These are phyloP conservation scores for Euzetes globulus DNA, from an alignment of 2,888 invertebrate genomes.

Conservation along the genomic window DNA sequence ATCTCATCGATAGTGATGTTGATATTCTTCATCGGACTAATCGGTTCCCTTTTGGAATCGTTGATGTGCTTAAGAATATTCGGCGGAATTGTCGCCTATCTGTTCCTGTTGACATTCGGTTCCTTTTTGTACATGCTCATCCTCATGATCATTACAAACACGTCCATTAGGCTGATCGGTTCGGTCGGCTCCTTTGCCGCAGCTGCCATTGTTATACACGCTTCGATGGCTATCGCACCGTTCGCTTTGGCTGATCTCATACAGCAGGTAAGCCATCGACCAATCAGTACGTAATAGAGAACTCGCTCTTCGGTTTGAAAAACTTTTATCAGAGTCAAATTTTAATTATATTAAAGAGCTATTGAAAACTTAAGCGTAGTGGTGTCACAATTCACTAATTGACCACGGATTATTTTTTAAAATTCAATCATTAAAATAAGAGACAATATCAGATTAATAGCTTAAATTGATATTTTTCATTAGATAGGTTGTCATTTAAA, in stretches of 20 bases:
- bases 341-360: too few species aligned
- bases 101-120: constrained; percentile 31
- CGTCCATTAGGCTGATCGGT: constrained; percentile 10
- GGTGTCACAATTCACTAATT: too few species aligned
- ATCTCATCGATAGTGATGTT: constrained; percentile 27
- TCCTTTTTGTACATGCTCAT: constrained; percentile 27
- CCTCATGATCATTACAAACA: constrained; percentile 16
- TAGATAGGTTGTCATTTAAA: too few species aligned
- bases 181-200: constrained; percentile 27
- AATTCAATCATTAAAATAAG: too few species aligned
- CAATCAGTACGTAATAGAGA: too few species aligned
- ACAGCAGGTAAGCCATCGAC: background rate
- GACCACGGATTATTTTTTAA: too few species aligned
- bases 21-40: constrained; percentile 32
- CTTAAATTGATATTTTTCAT: too few species aligned
- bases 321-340: too few species aligned
- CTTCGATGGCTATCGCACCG: constrained; percentile 31
- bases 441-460: too few species aligned
- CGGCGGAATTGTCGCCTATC: constrained; percentile 31
- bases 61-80: constrained; percentile 29
- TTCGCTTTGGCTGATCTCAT: constrained; percentile 35
- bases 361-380: too few species aligned
- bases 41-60: constrained; percentile 31
- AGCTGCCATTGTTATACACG: constrained; percentile 29
- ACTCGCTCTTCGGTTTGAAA: too few species aligned